Evolutionary conservation across 2,888 invertebrate genomes (phyloP).

Genomic region (Aspidiotus rigidus): DNA sequence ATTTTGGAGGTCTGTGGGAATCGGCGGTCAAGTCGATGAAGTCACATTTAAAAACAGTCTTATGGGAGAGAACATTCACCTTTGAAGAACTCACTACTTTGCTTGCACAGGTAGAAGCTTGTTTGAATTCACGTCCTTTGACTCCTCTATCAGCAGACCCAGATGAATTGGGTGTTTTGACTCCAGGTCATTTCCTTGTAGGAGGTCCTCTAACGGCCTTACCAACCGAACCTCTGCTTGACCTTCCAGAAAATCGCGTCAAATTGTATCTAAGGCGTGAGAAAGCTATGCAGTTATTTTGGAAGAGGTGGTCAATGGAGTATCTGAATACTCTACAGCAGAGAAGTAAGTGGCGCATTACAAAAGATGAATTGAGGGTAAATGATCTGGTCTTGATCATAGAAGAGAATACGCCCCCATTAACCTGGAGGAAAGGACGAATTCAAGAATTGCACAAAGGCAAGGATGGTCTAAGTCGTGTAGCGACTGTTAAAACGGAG

Average conservation of each 20-base stretch:
- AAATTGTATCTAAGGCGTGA: constrained; percentile 38
- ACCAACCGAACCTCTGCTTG: constrained; percentile 37
- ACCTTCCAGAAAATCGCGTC: constrained; percentile 36
- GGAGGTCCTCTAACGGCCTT: constrained; percentile 37
- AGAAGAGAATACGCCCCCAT: constrained; percentile 38
- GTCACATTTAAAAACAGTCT: not conserved
- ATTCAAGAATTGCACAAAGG: constrained; percentile 38
- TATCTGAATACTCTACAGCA: constrained; percentile 39
- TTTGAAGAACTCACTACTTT: constrained; percentile 40
- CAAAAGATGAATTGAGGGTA: constrained; percentile 32
- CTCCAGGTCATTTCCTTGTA: constrained; percentile 41
- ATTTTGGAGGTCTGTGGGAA: constrained; percentile 19
- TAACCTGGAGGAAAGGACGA: constrained; percentile 38
- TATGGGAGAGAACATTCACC: constrained; percentile 35
- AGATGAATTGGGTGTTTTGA: constrained; percentile 37
- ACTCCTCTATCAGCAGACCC: constrained; percentile 38
- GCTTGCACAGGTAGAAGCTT: constrained; percentile 39
- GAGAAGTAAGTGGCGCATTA: constrained; percentile 38
- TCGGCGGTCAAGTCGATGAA: constrained; percentile 8
- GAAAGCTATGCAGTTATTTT: constrained; percentile 38
- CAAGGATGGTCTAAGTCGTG: constrained; percentile 38
- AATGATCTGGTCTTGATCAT: constrained; percentile 39
- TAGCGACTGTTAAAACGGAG: constrained; percentile 38
- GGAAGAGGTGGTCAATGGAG: constrained; percentile 39
- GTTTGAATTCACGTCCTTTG: constrained; percentile 40